These are phyloP conservation scores for Megaleporinus macrocephalus DNA, from an alignment of 2,113 vertebrate species.

Conservation along the genomic window DNA sequence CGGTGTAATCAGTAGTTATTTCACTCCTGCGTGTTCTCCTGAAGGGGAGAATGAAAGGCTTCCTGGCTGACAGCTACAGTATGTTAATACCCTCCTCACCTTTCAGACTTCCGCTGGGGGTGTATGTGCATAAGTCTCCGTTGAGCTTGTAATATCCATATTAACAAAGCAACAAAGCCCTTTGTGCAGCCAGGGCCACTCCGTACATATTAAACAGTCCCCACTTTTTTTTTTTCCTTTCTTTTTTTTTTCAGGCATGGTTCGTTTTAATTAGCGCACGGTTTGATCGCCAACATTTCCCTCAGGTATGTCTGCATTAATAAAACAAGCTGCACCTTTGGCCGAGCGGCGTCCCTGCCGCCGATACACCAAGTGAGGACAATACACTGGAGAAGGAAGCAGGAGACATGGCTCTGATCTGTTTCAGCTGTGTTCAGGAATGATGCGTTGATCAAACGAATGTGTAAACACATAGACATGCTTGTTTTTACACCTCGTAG, in stretches of 20 bases:
- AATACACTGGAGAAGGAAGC: neutral
- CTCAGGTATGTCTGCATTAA: slow-evolving; percentile 73
- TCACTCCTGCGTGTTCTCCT: slow-evolving; percentile 19
- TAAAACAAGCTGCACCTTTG: slow-evolving; percentile 76
- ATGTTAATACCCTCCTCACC: slow-evolving; percentile 41
- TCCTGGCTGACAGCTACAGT: slow-evolving; percentile 43
- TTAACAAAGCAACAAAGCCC: slow-evolving; percentile 71
- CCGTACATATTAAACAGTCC: slow-evolving; percentile 77
- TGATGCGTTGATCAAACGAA: slow-evolving; percentile 2
- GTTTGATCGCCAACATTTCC: slow-evolving; percentile 76
- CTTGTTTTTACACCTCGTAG: neutral
- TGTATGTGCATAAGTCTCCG: slow-evolving; percentile 10
- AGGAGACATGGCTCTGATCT: neutral
- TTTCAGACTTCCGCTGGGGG: slow-evolving; percentile 22
- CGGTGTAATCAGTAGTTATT: slow-evolving; percentile 30
- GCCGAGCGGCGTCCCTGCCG: slow-evolving; percentile 23
- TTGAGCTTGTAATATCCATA: slow-evolving; percentile 59
- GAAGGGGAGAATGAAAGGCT: slow-evolving; percentile 34
- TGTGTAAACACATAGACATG: neutral
- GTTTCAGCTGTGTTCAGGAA: neutral
- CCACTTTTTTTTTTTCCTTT: slow-evolving; percentile 56
- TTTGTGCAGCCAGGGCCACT: slow-evolving; percentile 67
- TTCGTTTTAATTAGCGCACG: slow-evolving; percentile 79
- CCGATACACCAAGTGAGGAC: neutral
- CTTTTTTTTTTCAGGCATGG: slow-evolving; percentile 65